These are phyloP conservation scores for Drosophila chauvacae DNA, from an alignment of 1,140 invertebrate species.

Conservation along the genomic window DNA sequence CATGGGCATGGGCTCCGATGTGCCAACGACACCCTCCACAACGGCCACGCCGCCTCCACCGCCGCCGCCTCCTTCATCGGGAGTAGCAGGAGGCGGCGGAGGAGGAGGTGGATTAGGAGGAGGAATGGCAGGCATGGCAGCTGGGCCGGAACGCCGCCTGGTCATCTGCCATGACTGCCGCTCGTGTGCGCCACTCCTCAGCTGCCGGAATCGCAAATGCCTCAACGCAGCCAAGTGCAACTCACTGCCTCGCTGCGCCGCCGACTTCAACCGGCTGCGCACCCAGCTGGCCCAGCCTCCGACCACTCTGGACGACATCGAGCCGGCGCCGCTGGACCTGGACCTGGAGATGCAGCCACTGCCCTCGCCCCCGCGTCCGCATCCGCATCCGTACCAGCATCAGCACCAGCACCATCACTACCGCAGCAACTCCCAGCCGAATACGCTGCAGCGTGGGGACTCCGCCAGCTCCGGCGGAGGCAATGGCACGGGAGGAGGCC, in stretches of 20 bases:
- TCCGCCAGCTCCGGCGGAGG: slow-evolving; percentile 66
- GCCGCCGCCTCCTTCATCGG: slow-evolving; percentile 10
- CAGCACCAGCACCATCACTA: slow-evolving; percentile 58
- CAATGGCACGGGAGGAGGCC: background rate
- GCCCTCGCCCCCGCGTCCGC: slow-evolving; percentile 44
- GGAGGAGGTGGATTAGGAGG: background rate
- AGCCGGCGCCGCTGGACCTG: slow-evolving; percentile 71
- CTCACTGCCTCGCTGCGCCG: slow-evolving; percentile 84
- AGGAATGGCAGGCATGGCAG: background rate
- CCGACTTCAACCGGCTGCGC: slow-evolving; percentile 81
- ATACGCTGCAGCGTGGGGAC: slow-evolving; percentile 79
- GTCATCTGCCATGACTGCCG: slow-evolving; percentile 82
- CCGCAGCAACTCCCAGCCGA: slow-evolving; percentile 83
- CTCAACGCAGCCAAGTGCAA: slow-evolving; percentile 84
- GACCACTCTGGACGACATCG: slow-evolving; percentile 76
- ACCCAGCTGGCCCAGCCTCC: slow-evolving; percentile 79
- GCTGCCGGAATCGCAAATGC: slow-evolving; percentile 84
- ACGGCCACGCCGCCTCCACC: slow-evolving; percentile 69
- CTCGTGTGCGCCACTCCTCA: slow-evolving; percentile 74
- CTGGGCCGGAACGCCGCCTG: slow-evolving; percentile 54
- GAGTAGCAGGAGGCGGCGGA: background rate
- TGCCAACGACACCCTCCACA: slow-evolving; percentile 71
- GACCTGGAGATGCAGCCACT: slow-evolving; percentile 56
- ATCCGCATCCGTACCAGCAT: slow-evolving; percentile 37
- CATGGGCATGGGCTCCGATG: slow-evolving; percentile 66